Evolutionary conservation across 1,140 invertebrate species (phyloP).

Genomic region (Luehdorfia chinensis): DNA sequence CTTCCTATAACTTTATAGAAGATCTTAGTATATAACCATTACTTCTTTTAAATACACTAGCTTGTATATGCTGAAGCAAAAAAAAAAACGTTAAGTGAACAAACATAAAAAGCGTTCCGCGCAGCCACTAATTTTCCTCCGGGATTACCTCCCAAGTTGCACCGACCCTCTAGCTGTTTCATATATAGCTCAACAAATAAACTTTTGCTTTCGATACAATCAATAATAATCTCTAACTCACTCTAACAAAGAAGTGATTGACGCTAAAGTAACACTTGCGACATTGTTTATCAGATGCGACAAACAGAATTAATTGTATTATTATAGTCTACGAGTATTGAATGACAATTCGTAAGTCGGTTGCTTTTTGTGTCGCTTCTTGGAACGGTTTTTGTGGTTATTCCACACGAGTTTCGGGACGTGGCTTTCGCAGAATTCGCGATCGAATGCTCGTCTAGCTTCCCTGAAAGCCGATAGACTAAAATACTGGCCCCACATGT

Average conservation of each 20-base stretch:
- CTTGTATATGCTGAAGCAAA: too few species aligned
- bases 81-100: too few species aligned
- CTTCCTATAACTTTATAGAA: too few species aligned
- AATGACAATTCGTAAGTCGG: conserved; percentile 50
- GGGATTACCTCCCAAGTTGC: conserved; percentile 58
- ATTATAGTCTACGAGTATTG: conserved; percentile 53
- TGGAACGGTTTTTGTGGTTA: conserved; percentile 51
- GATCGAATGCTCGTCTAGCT: conserved; percentile 34
- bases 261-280: conserved; percentile 22
- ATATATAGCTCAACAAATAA: conserved; percentile 46
- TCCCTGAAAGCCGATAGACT: conserved; percentile 21
- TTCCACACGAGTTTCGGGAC: conserved; percentile 35
- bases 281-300: conserved; percentile 58
- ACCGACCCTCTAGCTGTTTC: conserved; percentile 41
- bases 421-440: conserved; percentile 36
- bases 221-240: conserved; percentile 26
- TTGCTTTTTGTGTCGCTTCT: conserved; percentile 53
- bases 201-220: conserved; percentile 5
- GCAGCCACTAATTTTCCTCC: conserved; percentile 43
- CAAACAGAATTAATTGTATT: conserved; percentile 71
- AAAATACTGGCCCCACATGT: background rate
- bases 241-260: conserved; percentile 20
- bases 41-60: too few species aligned
- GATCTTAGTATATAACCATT: too few species aligned
- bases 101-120: too few species aligned